Conservation (phyloP, 92 coral and sea anemone genomes). For the Galaxea fascicularis region DNA sequence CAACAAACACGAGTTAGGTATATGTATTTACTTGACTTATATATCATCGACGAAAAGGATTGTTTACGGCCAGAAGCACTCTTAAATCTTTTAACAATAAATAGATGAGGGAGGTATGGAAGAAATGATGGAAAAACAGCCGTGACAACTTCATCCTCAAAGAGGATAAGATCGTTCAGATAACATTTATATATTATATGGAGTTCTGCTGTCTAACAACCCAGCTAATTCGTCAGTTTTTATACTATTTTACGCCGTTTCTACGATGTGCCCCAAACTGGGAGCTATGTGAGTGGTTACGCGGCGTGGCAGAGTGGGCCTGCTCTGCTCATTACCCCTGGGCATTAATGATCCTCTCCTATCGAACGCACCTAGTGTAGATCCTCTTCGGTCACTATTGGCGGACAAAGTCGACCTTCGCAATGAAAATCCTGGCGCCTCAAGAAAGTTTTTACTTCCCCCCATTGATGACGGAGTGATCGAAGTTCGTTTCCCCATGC, state of each 20-base stretch:
- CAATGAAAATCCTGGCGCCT: conserved; percentile 16
- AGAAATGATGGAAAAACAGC: too few relatives aligned
- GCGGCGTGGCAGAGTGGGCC: conserved; percentile 27
- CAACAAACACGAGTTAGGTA: too few relatives aligned
- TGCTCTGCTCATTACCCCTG: conserved; percentile 4
- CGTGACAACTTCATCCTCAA: too few relatives aligned
- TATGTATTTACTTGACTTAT: too few relatives aligned
- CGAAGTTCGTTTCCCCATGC: conserved; percentile 39
- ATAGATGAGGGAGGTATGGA: too few relatives aligned
- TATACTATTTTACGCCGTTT: not conserved
- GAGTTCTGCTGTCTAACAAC: not conserved
- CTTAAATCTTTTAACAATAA: too few relatives aligned
- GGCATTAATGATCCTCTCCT: conserved; percentile 47
- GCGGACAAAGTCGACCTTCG: conserved; percentile 20
- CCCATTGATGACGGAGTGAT: conserved; percentile 11
- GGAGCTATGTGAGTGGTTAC: conserved; percentile 20
- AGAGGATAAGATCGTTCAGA: too few relatives aligned
- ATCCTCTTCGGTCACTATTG: not conserved
- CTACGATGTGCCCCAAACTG: conserved; percentile 22
- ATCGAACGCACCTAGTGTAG: conserved; percentile 1
- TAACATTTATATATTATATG: not conserved
- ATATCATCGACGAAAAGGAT: too few relatives aligned
- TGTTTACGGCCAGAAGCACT: too few relatives aligned
- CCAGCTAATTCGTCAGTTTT: not conserved
- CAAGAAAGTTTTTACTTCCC: conserved; percentile 41